phyloP scores from a whole-genome alignment of 2,797 vertebrate genomes.

The Apogon talboti region DNA sequence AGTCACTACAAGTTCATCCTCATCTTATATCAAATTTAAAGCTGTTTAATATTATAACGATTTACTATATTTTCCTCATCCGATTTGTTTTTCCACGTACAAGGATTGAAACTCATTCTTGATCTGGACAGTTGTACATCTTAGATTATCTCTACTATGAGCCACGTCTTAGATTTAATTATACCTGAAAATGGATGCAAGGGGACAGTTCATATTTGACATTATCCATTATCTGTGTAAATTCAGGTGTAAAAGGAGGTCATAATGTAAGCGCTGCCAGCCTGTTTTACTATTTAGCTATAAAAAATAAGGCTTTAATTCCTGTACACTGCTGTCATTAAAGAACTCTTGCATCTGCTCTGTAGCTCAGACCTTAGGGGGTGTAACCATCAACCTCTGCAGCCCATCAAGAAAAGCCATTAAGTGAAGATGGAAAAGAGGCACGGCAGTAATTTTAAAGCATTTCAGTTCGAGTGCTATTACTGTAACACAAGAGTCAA shows the following conservation, averaged over 20 bases:
- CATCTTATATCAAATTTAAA: not conserved
- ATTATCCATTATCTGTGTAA: not conserved
- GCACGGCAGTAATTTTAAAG: constrained; percentile 36
- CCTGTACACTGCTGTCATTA: constrained; percentile 24
- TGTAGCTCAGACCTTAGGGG: constrained; percentile 38
- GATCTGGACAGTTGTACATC: constrained; percentile 11
- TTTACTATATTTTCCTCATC: not conserved
- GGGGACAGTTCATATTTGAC: no score
- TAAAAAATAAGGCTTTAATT: constrained; percentile 20
- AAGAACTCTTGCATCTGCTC: constrained; percentile 16
- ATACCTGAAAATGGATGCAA: constrained; percentile 5
- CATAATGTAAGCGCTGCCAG: constrained; percentile 40
- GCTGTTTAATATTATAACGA: no score
- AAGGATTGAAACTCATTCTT: constrained; percentile 5
- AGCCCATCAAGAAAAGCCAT: constrained; percentile 55
- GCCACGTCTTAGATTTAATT: constrained; percentile 11
- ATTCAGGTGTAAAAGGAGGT: constrained; percentile 37
- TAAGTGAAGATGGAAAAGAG: constrained; percentile 28
- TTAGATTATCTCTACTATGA: not conserved
- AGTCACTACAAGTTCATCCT: constrained; percentile 9
- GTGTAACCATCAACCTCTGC: constrained; percentile 43
- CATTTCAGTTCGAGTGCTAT: constrained; percentile 36
- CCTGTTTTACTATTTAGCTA: constrained; percentile 29
- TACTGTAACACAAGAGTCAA: constrained; percentile 23
- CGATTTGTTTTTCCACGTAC: not conserved